Percentiles rank a stretch among this genome's conserved stretches.
Conservation (phyloP, 2,888 invertebrate genomes). For the Amblyteles armatorius region DNA sequence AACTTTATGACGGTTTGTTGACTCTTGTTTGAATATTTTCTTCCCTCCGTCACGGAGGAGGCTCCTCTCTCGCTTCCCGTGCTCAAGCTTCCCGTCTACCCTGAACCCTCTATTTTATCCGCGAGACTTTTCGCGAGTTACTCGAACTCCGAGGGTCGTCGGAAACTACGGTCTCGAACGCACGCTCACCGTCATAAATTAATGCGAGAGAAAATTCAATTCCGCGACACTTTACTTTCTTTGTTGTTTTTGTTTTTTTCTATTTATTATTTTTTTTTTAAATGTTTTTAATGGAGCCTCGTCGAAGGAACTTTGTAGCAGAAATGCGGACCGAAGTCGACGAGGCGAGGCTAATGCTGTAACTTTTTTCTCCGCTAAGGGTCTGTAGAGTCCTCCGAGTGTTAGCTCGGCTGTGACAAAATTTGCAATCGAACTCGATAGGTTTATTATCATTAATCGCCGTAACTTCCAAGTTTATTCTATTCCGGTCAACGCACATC, state of each 20-base stretch:
- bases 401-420: not conserved
- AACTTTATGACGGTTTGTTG: constrained; percentile 21
- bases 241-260: not conserved
- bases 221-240: not conserved
- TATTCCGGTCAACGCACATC: not conserved
- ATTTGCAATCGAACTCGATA: not conserved
- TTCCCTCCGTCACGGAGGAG: constrained; percentile 5
- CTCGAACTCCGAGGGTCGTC: not conserved
- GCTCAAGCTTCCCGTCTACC: not conserved
- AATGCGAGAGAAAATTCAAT: constrained; percentile 6
- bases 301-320: not conserved
- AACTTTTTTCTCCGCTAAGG: not conserved
- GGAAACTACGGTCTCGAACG: constrained; percentile 5
- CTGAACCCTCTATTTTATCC: not conserved
- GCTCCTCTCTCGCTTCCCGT: not conserved
- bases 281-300: not conserved
- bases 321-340: not conserved
- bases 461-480: no score
- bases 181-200: constrained; percentile 4
- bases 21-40: constrained; percentile 32
- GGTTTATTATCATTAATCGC: not conserved
- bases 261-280: not conserved
- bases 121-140: constrained; percentile 9
- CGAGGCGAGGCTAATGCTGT: not conserved
- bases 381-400: not conserved